These are phyloP conservation scores for Hesperophylax magnus DNA, from an alignment of 1,140 invertebrate genomes.

Conservation along the genomic window DNA sequence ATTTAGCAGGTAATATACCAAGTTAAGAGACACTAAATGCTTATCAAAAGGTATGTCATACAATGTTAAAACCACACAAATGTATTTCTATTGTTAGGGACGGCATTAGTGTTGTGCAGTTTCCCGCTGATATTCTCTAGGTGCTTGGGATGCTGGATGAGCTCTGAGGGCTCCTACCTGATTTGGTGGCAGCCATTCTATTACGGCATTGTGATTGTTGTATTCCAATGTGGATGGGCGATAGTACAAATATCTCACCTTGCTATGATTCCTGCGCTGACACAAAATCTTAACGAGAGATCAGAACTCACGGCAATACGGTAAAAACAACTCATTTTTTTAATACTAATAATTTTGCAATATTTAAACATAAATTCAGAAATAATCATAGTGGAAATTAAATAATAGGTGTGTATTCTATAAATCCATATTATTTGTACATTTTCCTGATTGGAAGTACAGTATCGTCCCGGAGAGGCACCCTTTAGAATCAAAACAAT, in stretches of 20 bases:
- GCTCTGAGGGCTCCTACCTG: slow-evolving; percentile 60
- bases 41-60: neutral
- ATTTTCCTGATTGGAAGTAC: too few relatives aligned
- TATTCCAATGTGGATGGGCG: slow-evolving; percentile 95
- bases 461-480: too few relatives aligned
- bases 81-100: slow-evolving; percentile 67
- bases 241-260: slow-evolving; percentile 92
- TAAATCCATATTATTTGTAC: too few relatives aligned
- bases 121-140: slow-evolving; percentile 89
- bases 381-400: too few relatives aligned
- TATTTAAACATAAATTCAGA: neutral
- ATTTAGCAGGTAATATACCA: slow-evolving; percentile 80
- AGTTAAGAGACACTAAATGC: neutral
- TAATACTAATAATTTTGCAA: neutral
- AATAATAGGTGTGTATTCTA: too few relatives aligned
- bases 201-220: slow-evolving; percentile 82
- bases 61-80: neutral
- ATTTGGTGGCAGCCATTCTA: slow-evolving; percentile 76
- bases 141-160: slow-evolving; percentile 73
- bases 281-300: slow-evolving; percentile 76
- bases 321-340: slow-evolving; percentile 65
- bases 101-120: slow-evolving; percentile 72
- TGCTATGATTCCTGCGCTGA: slow-evolving; percentile 87
- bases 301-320: slow-evolving; percentile 85
- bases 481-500: too few relatives aligned